phyloP scores from a whole-genome alignment of 2,113 vertebrate species.

The Eurystomus gularis region DNA sequence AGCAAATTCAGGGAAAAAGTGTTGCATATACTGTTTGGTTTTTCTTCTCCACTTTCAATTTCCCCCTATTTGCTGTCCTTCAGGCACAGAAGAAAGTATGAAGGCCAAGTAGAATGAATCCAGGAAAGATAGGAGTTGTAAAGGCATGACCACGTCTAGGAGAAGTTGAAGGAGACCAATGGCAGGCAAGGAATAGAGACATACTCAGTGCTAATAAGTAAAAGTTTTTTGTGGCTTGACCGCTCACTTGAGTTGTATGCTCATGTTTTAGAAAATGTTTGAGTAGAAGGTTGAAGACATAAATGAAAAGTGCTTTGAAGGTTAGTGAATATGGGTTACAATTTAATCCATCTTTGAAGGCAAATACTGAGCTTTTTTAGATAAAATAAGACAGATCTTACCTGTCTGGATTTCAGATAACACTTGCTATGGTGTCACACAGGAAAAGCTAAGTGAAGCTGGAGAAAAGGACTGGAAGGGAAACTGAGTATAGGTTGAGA shows the following conservation, averaged over 20 bases:
- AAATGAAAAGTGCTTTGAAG: not conserved
- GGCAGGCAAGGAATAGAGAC: not conserved
- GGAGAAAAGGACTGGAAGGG: not conserved
- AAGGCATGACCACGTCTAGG: not conserved
- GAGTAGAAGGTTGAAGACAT: not conserved
- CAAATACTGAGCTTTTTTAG: not conserved
- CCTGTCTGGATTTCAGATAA: not conserved
- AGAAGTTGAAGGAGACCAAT: not conserved
- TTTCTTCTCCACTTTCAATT: not conserved
- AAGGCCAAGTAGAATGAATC: not conserved
- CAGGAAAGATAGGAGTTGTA: not conserved
- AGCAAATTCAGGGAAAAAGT: not conserved
- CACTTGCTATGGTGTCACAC: not conserved
- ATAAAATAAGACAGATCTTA: not conserved
- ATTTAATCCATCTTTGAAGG: not conserved
- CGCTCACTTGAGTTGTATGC: not conserved
- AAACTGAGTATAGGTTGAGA: not conserved
- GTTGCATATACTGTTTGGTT: not conserved
- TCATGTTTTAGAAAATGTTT: not conserved
- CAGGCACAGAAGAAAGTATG: not conserved
- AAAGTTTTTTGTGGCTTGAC: not conserved
- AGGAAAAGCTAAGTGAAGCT: not conserved
- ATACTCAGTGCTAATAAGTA: not conserved
- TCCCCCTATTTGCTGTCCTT: not conserved
- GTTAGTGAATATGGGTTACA: not conserved